Evolutionary conservation across 1,140 invertebrate genomes (phyloP).

Genomic region (Hycleus cichorii): DNA sequence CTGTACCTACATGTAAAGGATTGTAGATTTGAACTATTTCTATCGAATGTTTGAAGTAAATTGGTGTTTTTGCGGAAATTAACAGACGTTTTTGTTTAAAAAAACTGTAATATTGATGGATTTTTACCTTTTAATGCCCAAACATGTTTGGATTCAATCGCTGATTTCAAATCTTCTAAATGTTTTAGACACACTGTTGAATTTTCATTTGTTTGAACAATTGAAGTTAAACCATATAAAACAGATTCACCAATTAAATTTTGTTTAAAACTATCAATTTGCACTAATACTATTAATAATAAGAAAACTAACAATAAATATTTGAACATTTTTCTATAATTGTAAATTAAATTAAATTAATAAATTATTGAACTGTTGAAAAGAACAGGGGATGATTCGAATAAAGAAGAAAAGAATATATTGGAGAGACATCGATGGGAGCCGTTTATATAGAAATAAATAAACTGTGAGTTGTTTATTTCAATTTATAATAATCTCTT

Average conservation of each 20-base stretch:
- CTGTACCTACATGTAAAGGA: too few relatives aligned
- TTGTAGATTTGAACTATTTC: too few relatives aligned
- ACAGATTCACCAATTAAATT: slow-evolving; percentile 7
- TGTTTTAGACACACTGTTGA: slow-evolving; percentile 1
- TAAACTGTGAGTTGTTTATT: too few relatives aligned
- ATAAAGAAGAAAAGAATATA: too few relatives aligned
- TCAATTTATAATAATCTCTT: too few relatives aligned
- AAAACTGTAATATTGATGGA: slow-evolving; percentile 4
- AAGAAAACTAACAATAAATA: slow-evolving; percentile 1
- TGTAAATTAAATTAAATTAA: too few relatives aligned
- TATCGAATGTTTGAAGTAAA: too few relatives aligned
- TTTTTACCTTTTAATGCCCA: slow-evolving; percentile 17
- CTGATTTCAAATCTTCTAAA: slow-evolving; percentile 1
- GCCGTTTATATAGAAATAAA: too few relatives aligned
- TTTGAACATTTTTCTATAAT: neutral
- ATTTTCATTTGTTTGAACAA: slow-evolving; percentile 5
- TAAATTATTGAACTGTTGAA: too few relatives aligned
- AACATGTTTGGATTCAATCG: slow-evolving; percentile 1
- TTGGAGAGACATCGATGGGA: too few relatives aligned
- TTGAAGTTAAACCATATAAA: slow-evolving; percentile 7
- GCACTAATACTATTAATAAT: neutral
- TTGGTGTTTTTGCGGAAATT: too few relatives aligned
- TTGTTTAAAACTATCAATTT: neutral
- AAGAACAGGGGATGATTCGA: too few relatives aligned
- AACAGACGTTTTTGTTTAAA: neutral